A percentile compares a stretch with the other conserved stretches of the same genome.
These are phyloP conservation scores for Pogoniulus pusillus DNA, from an alignment of 2,797 vertebrate species.

Conservation along the genomic window DNA sequence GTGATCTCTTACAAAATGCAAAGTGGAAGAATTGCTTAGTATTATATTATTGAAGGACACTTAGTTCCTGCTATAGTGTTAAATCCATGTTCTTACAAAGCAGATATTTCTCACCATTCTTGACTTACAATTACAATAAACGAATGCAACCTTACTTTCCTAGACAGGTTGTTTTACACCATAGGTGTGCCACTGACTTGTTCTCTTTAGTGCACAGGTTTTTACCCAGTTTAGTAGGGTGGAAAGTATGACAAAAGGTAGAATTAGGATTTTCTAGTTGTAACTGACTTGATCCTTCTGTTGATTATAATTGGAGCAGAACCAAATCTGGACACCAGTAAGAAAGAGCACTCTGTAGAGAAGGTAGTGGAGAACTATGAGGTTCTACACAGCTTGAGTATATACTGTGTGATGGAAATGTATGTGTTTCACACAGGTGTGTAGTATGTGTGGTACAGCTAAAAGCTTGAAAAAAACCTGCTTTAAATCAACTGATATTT, in stretches of 20 bases:
- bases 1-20: background rate
- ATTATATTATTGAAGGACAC: background rate
- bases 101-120: background rate
- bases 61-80: background rate
- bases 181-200: background rate
- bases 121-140: background rate
- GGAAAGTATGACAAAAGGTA: background rate
- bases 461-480: background rate
- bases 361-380: background rate
- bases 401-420: background rate
- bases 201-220: background rate
- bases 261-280: background rate
- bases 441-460: background rate
- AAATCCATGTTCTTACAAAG: background rate
- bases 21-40: background rate
- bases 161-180: background rate
- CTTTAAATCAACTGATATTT: background rate
- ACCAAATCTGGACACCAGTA: background rate
- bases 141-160: background rate
- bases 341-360: background rate
- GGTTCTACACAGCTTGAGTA: background rate
- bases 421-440: background rate
- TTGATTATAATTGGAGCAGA: background rate
- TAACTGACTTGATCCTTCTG: background rate
- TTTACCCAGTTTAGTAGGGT: background rate